phyloP scores from a whole-genome alignment of 1,140 invertebrate genomes.

The Tribolium madens region DNA sequence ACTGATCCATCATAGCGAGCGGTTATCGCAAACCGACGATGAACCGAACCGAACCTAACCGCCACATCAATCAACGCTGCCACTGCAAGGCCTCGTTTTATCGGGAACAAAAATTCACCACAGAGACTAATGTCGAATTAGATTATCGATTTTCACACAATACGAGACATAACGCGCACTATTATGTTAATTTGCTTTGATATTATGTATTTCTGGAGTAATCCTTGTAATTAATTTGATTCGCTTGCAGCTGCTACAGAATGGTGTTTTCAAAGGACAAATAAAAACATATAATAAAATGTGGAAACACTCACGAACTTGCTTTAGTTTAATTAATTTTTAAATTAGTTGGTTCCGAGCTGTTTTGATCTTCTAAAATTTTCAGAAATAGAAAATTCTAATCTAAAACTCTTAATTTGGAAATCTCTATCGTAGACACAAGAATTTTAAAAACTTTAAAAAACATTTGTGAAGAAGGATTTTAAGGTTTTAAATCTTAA shows the following conservation, averaged over 20 bases:
- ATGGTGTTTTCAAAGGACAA: not conserved
- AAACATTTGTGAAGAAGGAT: too few species aligned
- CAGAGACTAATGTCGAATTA: not conserved
- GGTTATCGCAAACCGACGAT: constrained; percentile 33
- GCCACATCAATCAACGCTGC: constrained; percentile 30
- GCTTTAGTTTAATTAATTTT: too few species aligned
- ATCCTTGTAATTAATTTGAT: constrained; percentile 10
- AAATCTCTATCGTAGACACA: too few species aligned
- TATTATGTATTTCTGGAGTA: not conserved
- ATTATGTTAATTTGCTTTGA: constrained; percentile 31
- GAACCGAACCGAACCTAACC: constrained; percentile 15
- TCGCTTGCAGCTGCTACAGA: not conserved
- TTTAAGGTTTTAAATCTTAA: too few species aligned
- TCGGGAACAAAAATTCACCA: not conserved
- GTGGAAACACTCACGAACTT: not conserved
- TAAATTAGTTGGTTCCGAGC: too few species aligned
- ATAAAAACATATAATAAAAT: too few species aligned
- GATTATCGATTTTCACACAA: constrained; percentile 16
- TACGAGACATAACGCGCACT: not conserved
- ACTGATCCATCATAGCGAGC: constrained; percentile 11
- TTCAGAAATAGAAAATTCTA: too few species aligned
- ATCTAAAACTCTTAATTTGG: too few species aligned
- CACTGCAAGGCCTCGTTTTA: constrained; percentile 7
- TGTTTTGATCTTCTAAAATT: too few species aligned
- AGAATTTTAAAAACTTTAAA: too few species aligned